Percentiles rank a stretch among this genome's conserved stretches.
These are phyloP conservation scores for Cynopterus brachyotis DNA, from an alignment of 2,113 vertebrate species.

Conservation along the genomic window DNA sequence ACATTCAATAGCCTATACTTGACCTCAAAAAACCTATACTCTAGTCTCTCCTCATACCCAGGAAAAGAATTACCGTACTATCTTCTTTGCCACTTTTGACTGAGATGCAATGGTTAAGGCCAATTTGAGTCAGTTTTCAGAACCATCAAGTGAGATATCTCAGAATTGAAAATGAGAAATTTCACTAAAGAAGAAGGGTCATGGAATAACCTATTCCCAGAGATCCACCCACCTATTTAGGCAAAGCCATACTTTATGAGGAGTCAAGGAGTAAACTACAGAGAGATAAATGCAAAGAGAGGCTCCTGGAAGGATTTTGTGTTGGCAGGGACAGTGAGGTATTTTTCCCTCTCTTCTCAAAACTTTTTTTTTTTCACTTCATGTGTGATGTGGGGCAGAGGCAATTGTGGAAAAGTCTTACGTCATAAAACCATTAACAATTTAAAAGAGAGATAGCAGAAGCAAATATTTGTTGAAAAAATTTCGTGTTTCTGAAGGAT, in stretches of 20 bases:
- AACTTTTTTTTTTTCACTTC: background rate
- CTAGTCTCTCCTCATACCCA: background rate
- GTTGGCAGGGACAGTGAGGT: background rate
- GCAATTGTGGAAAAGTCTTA: background rate
- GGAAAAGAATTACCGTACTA: background rate
- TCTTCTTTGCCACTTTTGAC: constrained; percentile 23
- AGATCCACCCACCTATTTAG: background rate
- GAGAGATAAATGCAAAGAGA: background rate
- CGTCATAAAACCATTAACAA: constrained; percentile 30
- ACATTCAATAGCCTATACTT: background rate
- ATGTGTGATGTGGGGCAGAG: background rate
- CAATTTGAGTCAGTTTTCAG: constrained; percentile 29
- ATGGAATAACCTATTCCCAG: background rate
- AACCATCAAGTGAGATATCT: background rate
- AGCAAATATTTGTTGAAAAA: constrained; percentile 36
- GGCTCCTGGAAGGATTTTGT: background rate
- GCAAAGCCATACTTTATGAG: constrained; percentile 11
- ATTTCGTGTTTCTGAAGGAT: constrained; percentile 29
- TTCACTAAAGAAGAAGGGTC: background rate
- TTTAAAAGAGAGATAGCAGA: constrained; percentile 20
- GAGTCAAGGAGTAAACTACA: constrained; percentile 13
- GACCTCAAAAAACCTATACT: constrained; percentile 5
- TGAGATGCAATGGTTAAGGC: constrained; percentile 17
- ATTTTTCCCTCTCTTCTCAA: background rate
- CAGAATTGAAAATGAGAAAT: constrained; percentile 13